Percentiles rank a stretch among this genome's conserved stretches.
These are phyloP conservation scores for Agonopterix heracliana DNA, from an alignment of 2,888 invertebrate genomes.

Conservation along the genomic window DNA sequence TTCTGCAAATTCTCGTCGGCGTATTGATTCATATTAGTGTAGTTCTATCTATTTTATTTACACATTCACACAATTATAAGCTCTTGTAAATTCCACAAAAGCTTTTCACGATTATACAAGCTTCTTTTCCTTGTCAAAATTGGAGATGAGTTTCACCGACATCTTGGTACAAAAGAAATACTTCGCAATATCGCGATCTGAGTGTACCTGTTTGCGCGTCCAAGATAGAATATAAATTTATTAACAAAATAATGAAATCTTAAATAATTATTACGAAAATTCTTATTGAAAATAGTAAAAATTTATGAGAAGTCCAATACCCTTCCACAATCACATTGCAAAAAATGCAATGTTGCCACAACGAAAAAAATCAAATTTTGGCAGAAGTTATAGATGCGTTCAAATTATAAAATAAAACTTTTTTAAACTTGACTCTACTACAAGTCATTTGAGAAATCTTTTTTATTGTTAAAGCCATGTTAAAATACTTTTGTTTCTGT, in stretches of 20 bases:
- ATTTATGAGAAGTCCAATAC: conserved; percentile 40
- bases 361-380: conserved; percentile 10
- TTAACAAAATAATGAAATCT: conserved; percentile 31
- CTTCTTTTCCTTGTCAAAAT: conserved; percentile 67
- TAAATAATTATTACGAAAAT: conserved; percentile 46
- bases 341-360: conserved; percentile 41
- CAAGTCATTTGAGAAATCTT: too few species aligned
- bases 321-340: conserved; percentile 68
- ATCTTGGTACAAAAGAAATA: conserved; percentile 60
- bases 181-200: conserved; percentile 36
- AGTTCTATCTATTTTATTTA: conserved; percentile 62
- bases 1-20: conserved; percentile 58
- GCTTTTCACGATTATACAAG: conserved; percentile 49
- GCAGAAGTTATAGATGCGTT: conserved; percentile 8
- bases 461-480: too few species aligned
- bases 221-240: conserved; percentile 28
- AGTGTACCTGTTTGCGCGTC: conserved; percentile 29
- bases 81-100: conserved; percentile 47
- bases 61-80: conserved; percentile 58
- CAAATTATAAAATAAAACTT: background rate
- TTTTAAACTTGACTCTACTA: too few species aligned
- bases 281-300: conserved; percentile 40
- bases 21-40: conserved; percentile 61
- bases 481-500: too few species aligned
- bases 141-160: conserved; percentile 67